These are phyloP conservation scores for Agrochola circellaris DNA, from an alignment of 2,888 invertebrate species.

Conservation along the genomic window DNA sequence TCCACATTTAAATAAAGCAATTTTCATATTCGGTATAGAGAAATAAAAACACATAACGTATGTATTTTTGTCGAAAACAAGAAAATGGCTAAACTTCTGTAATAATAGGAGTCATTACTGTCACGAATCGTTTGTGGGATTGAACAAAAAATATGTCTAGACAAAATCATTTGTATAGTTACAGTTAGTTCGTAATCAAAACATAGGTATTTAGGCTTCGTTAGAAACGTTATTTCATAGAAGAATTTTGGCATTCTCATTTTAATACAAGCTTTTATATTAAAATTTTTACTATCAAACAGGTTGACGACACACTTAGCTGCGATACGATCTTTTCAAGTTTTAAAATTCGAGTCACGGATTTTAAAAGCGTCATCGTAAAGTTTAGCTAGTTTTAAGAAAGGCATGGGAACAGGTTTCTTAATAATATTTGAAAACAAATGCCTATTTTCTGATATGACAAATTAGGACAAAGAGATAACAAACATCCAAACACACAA, in stretches of 20 bases:
- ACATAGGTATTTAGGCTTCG: slow-evolving; percentile 4
- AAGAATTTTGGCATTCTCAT: slow-evolving; percentile 24
- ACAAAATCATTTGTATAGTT: slow-evolving; percentile 30
- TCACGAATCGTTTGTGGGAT: slow-evolving; percentile 32
- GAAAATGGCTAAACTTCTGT: slow-evolving; percentile 50
- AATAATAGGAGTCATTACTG: slow-evolving; percentile 48
- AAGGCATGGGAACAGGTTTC: no score
- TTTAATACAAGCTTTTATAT: slow-evolving; percentile 49
- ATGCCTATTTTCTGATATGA: neutral
- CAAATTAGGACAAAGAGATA: neutral
- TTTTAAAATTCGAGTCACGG: slow-evolving; percentile 47
- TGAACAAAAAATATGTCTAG: slow-evolving; percentile 46
- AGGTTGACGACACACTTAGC: slow-evolving; percentile 41
- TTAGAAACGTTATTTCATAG: slow-evolving; percentile 16
- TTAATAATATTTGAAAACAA: neutral
- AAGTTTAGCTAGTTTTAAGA: slow-evolving; percentile 5
- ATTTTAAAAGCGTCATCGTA: slow-evolving; percentile 32
- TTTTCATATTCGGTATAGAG: slow-evolving; percentile 6
- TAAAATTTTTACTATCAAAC: slow-evolving; percentile 30
- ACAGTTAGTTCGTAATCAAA: slow-evolving; percentile 19
- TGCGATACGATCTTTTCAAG: slow-evolving; percentile 51
- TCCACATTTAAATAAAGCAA: neutral
- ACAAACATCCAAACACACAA: no score
- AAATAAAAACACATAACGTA: slow-evolving; percentile 2
- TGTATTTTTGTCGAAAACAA: slow-evolving; percentile 28